Conservation (phyloP, 2,888 invertebrate genomes). For the Leptarthrus brevirostris region DNA sequence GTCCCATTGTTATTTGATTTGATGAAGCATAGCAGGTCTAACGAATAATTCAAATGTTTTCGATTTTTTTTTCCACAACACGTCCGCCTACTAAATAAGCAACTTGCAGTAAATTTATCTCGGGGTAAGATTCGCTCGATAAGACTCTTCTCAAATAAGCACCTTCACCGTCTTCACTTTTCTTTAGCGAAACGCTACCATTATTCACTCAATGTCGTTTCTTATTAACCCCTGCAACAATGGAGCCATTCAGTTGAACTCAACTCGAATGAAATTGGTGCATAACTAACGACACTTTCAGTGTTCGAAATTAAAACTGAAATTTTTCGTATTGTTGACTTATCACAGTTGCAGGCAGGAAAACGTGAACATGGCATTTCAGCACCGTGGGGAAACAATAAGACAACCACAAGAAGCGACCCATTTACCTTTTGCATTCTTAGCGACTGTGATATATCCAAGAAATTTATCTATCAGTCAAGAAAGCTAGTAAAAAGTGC, state of each 20-base stretch:
- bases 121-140: neutral
- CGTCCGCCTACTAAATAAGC: neutral
- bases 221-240: conserved; percentile 6
- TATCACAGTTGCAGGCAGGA: neutral
- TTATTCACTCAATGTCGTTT: neutral
- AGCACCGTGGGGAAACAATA: neutral
- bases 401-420: conserved; percentile 34
- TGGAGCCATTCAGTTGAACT: neutral
- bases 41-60: neutral
- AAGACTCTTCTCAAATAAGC: too few relatives aligned
- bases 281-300: conserved; percentile 29
- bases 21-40: neutral
- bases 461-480: conserved; percentile 26
- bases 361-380: neutral
- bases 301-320: neutral
- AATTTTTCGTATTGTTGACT: neutral
- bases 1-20: conserved; percentile 22
- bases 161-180: conserved; percentile 14
- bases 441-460: conserved; percentile 4
- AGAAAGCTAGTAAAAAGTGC: neutral
- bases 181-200: neutral
- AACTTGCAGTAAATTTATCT: neutral
- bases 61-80: neutral
- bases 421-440: conserved; percentile 5
- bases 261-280: conserved; percentile 1